Evolutionary conservation across 2,113 vertebrate genomes (phyloP).

Genomic region (Plecotus auritus): DNA sequence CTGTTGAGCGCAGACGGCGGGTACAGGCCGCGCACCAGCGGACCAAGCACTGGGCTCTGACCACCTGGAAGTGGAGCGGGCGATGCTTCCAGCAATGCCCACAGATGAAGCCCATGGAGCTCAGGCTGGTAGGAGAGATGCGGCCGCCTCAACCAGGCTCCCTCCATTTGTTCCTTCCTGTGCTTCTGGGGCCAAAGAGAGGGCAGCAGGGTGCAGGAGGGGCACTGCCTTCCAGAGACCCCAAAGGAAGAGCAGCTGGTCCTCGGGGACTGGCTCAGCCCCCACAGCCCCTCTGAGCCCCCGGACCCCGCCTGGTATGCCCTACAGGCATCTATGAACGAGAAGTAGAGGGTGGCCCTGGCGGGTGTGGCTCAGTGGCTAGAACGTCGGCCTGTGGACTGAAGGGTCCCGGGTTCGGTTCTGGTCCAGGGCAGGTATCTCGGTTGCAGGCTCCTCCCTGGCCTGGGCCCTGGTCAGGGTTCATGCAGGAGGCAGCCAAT

Average conservation of each 20-base stretch:
- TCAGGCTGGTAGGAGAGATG: not conserved
- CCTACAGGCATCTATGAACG: not conserved
- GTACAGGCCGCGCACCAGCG: no score
- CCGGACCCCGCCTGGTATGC: not conserved
- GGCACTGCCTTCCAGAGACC: not conserved
- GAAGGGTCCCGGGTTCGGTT: no score
- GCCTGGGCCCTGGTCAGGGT: no score
- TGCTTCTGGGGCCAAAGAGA: not conserved
- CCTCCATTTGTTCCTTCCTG: not conserved
- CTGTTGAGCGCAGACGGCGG: accelerated
- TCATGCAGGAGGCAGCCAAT: no score
- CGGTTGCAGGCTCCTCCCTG: no score
- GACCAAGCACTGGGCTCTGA: not conserved
- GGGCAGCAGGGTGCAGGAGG: not conserved
- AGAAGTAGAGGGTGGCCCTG: no score
- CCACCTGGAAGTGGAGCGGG: not conserved
- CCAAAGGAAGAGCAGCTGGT: not conserved
- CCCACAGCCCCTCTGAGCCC: not conserved
- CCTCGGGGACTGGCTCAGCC: not conserved
- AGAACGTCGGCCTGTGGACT: no score
- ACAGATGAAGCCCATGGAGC: not conserved
- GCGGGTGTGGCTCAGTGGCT: no score
- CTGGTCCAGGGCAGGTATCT: no score
- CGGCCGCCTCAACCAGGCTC: accelerated
- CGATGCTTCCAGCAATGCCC: not conserved